Base-by-base conservation (phyloP, 2,888 invertebrate genomes). In the Acanthacorydalis orientalis region DNA sequence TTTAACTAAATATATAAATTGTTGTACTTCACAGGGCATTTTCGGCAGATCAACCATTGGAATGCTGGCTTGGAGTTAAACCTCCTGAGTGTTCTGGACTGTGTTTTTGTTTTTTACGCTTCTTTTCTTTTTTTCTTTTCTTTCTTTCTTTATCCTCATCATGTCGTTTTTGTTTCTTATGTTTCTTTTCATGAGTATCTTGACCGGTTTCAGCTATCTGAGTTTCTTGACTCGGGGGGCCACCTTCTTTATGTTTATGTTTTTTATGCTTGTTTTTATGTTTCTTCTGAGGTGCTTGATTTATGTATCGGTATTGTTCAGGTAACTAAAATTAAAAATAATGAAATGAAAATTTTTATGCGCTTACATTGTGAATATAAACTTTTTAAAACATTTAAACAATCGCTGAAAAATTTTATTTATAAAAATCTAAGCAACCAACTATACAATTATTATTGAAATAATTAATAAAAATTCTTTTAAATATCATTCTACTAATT, bases 211-310 rank as follows among this genome's bases (percentile, higher is more conserved):
- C 67, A 60, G 83, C 77, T 40, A 83, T 63, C 39, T 83, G 77
- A 50, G 83, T 78, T 62, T 87, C 87, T 60, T 83, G 85, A 52
- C 76, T 78, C 39, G 79, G 80, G 40, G 79, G 75, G 49, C 84
- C 83, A 12, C 88, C 87, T 57, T 87, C 87, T 70, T 90, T 90
- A 61, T 89, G 88, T 67, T 89, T 89, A 58, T 90, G 91, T 62
- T 90, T 90, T 74, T 92, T 92, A 64, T 93, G 92, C 65, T 92
- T 91, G 61, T 89, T 92, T 68, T 92, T 92, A 61, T 92, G 92
- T 67, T 90, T 87, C 64, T 89, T 88, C 59, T 87, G 86, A 52
- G 92, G 90, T 53, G 87, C 80, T 58, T 90, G 87, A 69, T 85
- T 92, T 59, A 91, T 82, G 64, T 90, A 85, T 55, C 93, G 79